Conservation (phyloP, 2,888 invertebrate genomes). For the Idaea biselata region DNA sequence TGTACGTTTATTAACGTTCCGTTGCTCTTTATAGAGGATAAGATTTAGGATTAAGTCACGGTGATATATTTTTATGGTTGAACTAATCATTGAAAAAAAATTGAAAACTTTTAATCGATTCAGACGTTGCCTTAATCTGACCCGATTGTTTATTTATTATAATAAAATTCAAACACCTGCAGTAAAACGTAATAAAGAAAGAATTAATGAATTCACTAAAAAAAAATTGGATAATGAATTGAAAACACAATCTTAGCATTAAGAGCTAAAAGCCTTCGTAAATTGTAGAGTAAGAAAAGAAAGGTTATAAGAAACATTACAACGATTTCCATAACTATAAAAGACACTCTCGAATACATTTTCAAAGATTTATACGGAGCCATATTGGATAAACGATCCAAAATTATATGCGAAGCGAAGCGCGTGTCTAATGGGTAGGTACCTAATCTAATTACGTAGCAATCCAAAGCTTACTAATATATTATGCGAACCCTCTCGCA, state of each 20-base stretch:
- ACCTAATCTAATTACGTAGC: conserved; percentile 48
- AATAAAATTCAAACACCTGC: neutral
- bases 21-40: conserved; percentile 59
- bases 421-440: conserved; percentile 51
- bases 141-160: neutral
- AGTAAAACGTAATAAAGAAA: neutral
- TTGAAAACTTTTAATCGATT: neutral
- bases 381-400: neutral
- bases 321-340: neutral
- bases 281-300: conserved; percentile 9
- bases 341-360: neutral
- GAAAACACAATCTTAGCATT: conserved; percentile 16
- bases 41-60: conserved; percentile 45
- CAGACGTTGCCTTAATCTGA: neutral
- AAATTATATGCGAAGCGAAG: conserved; percentile 31
- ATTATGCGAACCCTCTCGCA: conserved; percentile 66
- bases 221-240: conserved; percentile 15
- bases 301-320: neutral
- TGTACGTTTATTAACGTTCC: conserved; percentile 75
- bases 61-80: neutral
- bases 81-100: too few species aligned
- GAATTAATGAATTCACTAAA: neutral
- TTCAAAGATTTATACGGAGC: neutral
- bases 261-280: conserved; percentile 6
- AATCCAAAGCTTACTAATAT: conserved; percentile 53